These are phyloP conservation scores for Solenodon paradoxus DNA, from an alignment of 2,113 vertebrate species.

Conservation along the genomic window DNA sequence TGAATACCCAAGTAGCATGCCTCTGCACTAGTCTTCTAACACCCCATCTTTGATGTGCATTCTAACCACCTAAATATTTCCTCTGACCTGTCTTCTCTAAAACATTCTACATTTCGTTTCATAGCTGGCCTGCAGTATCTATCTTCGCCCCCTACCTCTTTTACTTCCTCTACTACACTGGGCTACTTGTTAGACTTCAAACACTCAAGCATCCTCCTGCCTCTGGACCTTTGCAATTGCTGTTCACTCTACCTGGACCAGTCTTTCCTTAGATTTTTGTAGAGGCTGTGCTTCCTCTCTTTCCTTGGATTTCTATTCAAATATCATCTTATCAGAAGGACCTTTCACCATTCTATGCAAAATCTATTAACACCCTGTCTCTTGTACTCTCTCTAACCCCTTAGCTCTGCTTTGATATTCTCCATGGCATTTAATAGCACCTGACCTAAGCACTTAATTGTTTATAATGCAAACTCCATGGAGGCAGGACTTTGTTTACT, in stretches of 20 bases:
- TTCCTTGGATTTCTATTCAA: not conserved
- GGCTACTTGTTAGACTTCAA: not conserved
- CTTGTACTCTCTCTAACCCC: not conserved
- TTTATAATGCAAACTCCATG: not conserved
- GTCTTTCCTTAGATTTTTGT: not conserved
- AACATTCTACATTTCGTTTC: not conserved
- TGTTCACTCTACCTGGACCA: not conserved
- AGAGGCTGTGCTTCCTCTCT: not conserved
- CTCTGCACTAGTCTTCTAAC: not conserved
- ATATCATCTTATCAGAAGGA: not conserved
- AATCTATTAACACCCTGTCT: not conserved
- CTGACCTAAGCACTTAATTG: not conserved
- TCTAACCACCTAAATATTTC: not conserved
- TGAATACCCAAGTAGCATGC: not conserved
- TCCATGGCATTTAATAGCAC: not conserved
- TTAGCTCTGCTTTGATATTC: not conserved
- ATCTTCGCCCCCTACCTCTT: not conserved
- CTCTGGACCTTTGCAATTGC: not conserved
- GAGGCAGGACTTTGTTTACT: not conserved
- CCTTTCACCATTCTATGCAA: not conserved
- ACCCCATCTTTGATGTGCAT: not conserved
- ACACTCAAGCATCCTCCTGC: not conserved
- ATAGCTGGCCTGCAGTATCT: not conserved
- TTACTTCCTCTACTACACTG: not conserved
- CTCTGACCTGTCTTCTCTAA: not conserved